Conservation (phyloP, 2,113 vertebrate species). For the Struthio camelus region DNA sequence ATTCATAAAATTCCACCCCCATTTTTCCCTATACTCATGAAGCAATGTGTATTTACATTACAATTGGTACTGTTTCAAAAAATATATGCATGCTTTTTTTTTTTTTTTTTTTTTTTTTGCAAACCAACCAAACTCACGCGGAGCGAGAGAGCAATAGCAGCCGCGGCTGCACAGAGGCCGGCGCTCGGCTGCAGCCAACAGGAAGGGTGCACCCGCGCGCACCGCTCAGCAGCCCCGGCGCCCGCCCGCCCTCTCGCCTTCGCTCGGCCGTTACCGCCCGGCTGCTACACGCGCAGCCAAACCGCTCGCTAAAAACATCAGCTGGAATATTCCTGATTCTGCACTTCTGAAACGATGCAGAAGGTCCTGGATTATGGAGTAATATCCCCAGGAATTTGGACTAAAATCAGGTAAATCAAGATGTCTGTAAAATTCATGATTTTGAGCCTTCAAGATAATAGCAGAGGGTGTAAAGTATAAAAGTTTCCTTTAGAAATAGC, state of each 20-base stretch:
- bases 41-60: conserved; percentile 3
- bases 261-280: too few relatives aligned
- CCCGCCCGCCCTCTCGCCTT: too few relatives aligned
- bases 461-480: conserved; percentile 63
- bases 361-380: background rate
- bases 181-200: too few relatives aligned
- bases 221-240: too few relatives aligned
- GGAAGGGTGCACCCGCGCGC: too few relatives aligned
- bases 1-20: background rate
- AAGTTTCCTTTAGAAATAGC: conserved; percentile 47
- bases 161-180: background rate
- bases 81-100: background rate
- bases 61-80: background rate
- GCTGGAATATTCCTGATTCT: background rate
- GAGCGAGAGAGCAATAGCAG: background rate
- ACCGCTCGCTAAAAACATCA: background rate
- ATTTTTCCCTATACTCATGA: background rate
- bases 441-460: background rate
- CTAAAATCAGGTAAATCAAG: background rate
- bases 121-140: background rate
- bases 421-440: background rate
- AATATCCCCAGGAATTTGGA: background rate
- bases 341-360: background rate
- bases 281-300: too few relatives aligned
- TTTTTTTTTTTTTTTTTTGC: too few relatives aligned